These are phyloP conservation scores for Meloe dianella DNA, from an alignment of 2,888 invertebrate species.

Conservation along the genomic window DNA sequence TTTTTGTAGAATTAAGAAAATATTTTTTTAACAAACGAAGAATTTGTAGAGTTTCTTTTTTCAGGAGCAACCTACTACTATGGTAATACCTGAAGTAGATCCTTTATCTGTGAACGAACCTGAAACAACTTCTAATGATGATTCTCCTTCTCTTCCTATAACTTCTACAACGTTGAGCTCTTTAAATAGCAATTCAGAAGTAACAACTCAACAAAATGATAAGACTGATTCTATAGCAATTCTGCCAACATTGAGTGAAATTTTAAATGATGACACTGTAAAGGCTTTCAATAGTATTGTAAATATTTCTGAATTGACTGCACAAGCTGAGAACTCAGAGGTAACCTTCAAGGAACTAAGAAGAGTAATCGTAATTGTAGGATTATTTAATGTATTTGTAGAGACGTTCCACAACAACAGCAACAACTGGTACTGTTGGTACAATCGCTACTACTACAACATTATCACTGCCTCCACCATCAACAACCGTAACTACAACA, in stretches of 20 bases:
- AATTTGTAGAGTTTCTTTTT: constrained; percentile 29
- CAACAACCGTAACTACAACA: background rate
- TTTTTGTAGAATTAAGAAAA: background rate
- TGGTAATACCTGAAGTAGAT: constrained; percentile 36
- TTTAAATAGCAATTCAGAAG: constrained; percentile 28
- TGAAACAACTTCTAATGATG: constrained; percentile 23
- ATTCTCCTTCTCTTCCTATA: constrained; percentile 65
- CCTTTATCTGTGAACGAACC: constrained; percentile 29
- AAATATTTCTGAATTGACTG: constrained; percentile 51
- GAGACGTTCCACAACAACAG: background rate
- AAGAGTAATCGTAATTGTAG: background rate
- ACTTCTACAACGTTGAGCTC: constrained; percentile 14
- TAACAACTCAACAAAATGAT: constrained; percentile 54
- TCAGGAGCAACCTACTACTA: constrained; percentile 44
- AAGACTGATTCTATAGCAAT: constrained; percentile 54
- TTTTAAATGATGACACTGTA: constrained; percentile 68
- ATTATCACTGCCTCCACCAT: too few relatives aligned
- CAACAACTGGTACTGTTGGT: constrained; percentile 20
- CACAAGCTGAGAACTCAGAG: constrained; percentile 52
- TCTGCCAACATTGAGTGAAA: constrained; percentile 67
- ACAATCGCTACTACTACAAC: background rate
- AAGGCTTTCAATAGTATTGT: constrained; percentile 66
- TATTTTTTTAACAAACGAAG: constrained; percentile 17
- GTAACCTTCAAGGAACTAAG: background rate
- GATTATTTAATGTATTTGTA: constrained; percentile 15